Conservation (phyloP, 2,113 vertebrate species). For the Plectropomus leopardus region DNA sequence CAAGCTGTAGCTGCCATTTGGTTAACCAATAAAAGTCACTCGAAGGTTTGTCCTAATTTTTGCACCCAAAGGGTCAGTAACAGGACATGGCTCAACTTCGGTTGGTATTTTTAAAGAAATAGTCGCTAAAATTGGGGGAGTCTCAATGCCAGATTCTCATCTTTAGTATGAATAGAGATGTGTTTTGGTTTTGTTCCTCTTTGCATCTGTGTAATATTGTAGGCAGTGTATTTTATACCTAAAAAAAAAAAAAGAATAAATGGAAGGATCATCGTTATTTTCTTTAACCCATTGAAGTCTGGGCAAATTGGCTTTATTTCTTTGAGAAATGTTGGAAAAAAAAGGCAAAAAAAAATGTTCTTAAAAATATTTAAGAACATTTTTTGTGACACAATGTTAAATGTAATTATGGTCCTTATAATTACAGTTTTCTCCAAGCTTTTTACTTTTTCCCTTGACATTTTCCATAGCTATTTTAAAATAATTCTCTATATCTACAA, state of each 20-base stretch:
- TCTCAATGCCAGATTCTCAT: background rate
- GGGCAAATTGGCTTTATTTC: no score
- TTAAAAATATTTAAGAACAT: no score
- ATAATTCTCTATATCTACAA: no score
- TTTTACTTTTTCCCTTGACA: no score
- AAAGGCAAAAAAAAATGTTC: no score
- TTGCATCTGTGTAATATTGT: background rate
- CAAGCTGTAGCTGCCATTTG: slow-evolving; percentile 79
- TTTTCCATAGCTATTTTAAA: no score
- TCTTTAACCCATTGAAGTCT: no score
- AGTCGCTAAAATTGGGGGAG: background rate
- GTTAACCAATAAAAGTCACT: slow-evolving; percentile 60
- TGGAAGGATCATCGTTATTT: no score
- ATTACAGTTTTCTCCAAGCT: no score
- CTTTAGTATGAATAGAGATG: background rate
- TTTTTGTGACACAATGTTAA: no score
- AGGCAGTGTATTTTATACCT: background rate
- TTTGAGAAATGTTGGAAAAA: no score
- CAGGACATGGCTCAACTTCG: slow-evolving; percentile 42
- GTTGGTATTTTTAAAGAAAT: background rate
- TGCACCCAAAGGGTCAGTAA: slow-evolving; percentile 45
- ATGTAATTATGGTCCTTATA: no score
- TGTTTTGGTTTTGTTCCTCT: background rate
- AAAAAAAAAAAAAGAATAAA: background rate
- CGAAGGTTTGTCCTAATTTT: slow-evolving; percentile 68